Percentiles rank a stretch among this genome's conserved stretches.
Evolutionary conservation across 2,797 vertebrate genomes (phyloP).

Genomic region (Schizopygopsis malacanthus): DNA sequence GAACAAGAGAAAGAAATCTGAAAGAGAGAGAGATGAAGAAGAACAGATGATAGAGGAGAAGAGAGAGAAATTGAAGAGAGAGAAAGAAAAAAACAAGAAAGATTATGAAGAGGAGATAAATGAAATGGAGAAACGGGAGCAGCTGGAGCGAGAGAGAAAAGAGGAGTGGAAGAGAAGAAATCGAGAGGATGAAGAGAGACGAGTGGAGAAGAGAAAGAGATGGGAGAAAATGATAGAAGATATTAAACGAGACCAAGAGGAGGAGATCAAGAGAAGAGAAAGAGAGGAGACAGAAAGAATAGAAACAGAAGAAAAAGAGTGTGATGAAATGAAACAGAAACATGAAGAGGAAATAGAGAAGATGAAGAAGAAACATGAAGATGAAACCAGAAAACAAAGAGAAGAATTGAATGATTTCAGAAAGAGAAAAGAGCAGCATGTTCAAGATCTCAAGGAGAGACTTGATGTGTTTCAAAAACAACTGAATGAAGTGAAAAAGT

Average conservation of each 20-base stretch:
- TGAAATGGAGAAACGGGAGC: neutral
- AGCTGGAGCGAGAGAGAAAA: neutral
- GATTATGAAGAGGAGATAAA: neutral
- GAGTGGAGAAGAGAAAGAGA: neutral
- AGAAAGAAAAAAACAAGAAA: neutral
- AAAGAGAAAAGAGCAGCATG: rapidly evolving
- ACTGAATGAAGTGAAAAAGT: neutral
- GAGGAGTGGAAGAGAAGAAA: neutral
- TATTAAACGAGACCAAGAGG: neutral
- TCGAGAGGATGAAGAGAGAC: neutral
- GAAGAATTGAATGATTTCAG: neutral
- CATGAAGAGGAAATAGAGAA: rapidly evolving
- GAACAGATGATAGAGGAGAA: neutral
- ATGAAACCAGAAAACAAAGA: neutral
- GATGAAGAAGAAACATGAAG: neutral
- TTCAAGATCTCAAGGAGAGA: neutral
- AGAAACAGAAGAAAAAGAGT: neutral
- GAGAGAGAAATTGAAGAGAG: rapidly evolving
- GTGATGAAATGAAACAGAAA: neutral
- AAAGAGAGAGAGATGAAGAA: neutral
- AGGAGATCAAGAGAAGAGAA: neutral
- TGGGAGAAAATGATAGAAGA: neutral
- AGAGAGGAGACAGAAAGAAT: neutral
- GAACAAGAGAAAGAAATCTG: neutral
- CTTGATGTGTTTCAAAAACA: too few species aligned